Base-by-base conservation (phyloP, 2,888 invertebrate species). In the Clunio marinus region DNA sequence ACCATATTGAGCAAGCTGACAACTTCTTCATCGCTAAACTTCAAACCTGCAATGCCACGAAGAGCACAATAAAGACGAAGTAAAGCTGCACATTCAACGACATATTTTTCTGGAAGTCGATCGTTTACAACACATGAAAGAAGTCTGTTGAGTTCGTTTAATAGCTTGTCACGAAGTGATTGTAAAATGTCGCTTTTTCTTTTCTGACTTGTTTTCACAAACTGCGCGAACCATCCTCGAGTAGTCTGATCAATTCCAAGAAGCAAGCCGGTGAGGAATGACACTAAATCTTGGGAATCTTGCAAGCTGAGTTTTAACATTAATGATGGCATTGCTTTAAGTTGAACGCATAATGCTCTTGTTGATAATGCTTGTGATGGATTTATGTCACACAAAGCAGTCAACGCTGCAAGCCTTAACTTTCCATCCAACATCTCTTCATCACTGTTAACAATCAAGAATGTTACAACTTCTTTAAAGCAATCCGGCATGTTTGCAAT, bases 401-500 rank as follows among this genome's bases (percentile, higher is more conserved):
- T 85, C 59, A 97, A 81, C 2, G 95, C 86, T 72, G 87, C 84
- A 22, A 88, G 82, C 63, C 92, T 82, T 35, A 87, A 83, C 65
- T 85, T 81, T n/a, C 93, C 92, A 66, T 91, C 85, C 7, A 87
- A 82, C 4, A 87, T 88, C 73, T 96, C 96, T 77, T 96, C 96
- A 75, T 94, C 96, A 20, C 94, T 93, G 77, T 90, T 92, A 63
- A 88, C 82, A 46, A 97, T 92, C 70, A 97, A 81, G 72, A 89
- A 88, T 15, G 87, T 86, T 70, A 93, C 91, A 65, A 96, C 94
- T 84, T 96, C 96, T 74, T 88, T 86, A 76, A 96, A 92, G 73
- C 89, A 89, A 75, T 96, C 96, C 1, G 96, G 96, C 81, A 92
- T 91, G 77, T 97, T 97, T 0, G 96, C 94, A 1, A 96, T 91